Conservation (phyloP, 2,113 vertebrate species). For the Melanotaenia duboulayi region DNA sequence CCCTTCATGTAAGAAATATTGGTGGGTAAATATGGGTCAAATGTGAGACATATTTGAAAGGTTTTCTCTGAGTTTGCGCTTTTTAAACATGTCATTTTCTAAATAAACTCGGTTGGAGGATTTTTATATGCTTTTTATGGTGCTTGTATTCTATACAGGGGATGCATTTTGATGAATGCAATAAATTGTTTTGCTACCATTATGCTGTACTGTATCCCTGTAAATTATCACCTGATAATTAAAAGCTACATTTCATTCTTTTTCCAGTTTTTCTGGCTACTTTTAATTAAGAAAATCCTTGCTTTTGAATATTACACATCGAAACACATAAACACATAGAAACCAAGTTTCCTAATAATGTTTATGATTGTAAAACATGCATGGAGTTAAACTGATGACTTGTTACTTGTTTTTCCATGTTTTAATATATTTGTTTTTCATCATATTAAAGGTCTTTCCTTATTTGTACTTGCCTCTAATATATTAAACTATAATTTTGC, state of each 20-base stretch:
- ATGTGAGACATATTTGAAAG: constrained; percentile 47
- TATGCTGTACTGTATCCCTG: constrained; percentile 78
- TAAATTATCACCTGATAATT: constrained; percentile 68
- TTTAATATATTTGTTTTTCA: no score
- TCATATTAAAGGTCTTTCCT: no score
- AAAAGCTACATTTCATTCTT: constrained; percentile 47
- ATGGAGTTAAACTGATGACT: no score
- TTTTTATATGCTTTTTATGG: constrained; percentile 62
- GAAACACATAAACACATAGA: no score
- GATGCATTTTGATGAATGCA: constrained; percentile 71
- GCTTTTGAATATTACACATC: constrained; percentile 43
- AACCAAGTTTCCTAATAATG: no score
- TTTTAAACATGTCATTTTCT: constrained; percentile 25
- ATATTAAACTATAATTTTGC: no score
- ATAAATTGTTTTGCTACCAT: constrained; percentile 62
- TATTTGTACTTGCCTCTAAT: no score
- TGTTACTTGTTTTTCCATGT: no score
- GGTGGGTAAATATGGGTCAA: constrained; percentile 28
- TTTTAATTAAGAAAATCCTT: constrained; percentile 26
- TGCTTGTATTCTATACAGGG: constrained; percentile 69
- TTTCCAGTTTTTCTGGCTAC: constrained; percentile 12
- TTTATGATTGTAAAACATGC: no score
- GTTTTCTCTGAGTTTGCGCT: constrained; percentile 14
- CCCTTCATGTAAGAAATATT: constrained; percentile 42
- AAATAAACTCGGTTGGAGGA: constrained; percentile 36